Percentiles rank a stretch among this genome's conserved stretches.
Evolutionary conservation across 2,797 vertebrate species (phyloP).

Genomic region (Chelidonichthys spinosus): DNA sequence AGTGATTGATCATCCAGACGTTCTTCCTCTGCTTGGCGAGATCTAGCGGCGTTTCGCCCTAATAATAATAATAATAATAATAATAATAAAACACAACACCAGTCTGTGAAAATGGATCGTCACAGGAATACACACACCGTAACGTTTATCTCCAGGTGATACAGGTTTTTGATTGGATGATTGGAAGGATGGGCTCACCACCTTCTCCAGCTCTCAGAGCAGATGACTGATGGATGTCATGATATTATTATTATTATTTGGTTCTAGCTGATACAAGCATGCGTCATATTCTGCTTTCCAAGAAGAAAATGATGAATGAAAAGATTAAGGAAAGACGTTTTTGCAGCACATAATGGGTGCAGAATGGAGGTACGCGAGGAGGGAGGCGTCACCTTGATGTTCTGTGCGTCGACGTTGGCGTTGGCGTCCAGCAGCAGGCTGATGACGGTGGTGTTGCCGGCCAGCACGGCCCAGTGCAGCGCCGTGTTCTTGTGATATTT

Average conservation of each 20-base stretch:
- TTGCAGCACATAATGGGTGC: no score
- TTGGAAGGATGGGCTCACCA: no score
- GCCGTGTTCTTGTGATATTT: constrained; percentile 99
- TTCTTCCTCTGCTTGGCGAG: constrained; percentile 99
- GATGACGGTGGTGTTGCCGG: constrained; percentile 98
- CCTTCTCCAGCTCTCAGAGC: no score
- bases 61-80: not conserved
- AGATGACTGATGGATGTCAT: no score
- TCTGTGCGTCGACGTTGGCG: constrained; percentile 96
- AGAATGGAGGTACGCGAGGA: not conserved
- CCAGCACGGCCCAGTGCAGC: constrained; percentile 97
- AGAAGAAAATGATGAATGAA: no score
- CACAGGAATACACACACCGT: no score
- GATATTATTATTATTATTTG: no score
- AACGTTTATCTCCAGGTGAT: no score
- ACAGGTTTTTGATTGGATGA: no score
- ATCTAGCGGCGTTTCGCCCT: constrained; percentile 99
- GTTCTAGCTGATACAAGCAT: no score
- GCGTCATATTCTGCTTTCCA: no score
- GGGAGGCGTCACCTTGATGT: constrained; percentile 90
- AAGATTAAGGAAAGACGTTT: no score
- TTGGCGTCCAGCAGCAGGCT: constrained; percentile 96
- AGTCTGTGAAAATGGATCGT: not conserved
- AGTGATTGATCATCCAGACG: constrained; percentile 98
- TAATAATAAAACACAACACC: not conserved